Evolutionary conservation across 2,113 vertebrate species (phyloP).

Genomic region (Protobothrops mucrosquamatus): DNA sequence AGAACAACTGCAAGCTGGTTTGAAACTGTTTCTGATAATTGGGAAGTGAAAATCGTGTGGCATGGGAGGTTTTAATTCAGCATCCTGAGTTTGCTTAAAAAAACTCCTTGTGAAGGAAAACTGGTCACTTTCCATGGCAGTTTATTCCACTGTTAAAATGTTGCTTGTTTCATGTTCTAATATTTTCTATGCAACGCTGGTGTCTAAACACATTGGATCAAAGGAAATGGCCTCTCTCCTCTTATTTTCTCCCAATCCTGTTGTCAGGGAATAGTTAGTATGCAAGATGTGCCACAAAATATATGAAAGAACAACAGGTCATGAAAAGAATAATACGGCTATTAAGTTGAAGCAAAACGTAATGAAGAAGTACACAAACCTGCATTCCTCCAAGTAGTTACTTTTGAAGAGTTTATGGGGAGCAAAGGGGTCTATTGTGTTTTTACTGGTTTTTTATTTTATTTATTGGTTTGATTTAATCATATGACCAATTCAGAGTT

Average conservation of each 20-base stretch:
- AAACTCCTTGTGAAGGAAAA: not conserved
- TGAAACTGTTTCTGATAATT: not conserved
- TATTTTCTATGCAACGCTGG: not conserved
- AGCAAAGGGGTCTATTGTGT: not conserved
- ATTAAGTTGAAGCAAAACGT: not conserved
- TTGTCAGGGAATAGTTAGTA: not conserved
- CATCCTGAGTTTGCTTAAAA: not conserved
- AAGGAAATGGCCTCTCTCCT: not conserved
- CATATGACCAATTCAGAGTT: not conserved
- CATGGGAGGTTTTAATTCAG: not conserved
- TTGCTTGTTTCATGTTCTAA: not conserved
- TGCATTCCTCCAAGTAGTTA: not conserved
- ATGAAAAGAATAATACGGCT: not conserved
- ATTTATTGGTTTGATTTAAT: not conserved
- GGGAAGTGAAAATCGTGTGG: not conserved
- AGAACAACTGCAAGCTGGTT: not conserved
- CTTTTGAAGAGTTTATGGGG: not conserved
- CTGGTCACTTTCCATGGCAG: not conserved
- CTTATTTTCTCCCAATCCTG: not conserved
- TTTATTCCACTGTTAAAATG: not conserved
- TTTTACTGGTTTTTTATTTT: not conserved
- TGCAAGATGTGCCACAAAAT: not conserved
- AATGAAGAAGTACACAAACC: not conserved
- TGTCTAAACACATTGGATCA: not conserved
- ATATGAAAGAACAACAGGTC: not conserved